Percentiles rank a stretch among this genome's conserved stretches.
Conservation (phyloP, 2,888 invertebrate genomes). For the Drosophila koepferae region DNA sequence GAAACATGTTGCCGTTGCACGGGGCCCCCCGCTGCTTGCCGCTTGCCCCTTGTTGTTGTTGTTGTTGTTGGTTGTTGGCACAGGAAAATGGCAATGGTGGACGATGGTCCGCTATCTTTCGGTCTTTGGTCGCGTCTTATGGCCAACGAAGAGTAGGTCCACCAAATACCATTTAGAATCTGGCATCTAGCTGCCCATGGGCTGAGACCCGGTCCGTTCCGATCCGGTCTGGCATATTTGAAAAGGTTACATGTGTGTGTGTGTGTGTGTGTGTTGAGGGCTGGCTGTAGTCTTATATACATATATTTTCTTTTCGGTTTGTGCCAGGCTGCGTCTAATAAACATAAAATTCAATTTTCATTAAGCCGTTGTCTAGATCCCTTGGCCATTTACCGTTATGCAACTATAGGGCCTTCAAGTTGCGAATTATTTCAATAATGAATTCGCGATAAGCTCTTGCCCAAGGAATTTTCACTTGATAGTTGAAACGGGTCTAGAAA, state of each 20-base stretch:
- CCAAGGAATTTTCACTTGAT: conserved; percentile 71
- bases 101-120: conserved; percentile 56
- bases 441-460: conserved; percentile 78
- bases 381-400: conserved; percentile 68
- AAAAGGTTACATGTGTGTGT: conserved; percentile 59
- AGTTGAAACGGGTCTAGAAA: conserved; percentile 29
- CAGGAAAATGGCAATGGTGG: conserved; percentile 44
- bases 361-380: conserved; percentile 75
- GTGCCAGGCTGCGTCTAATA: conserved; percentile 62
- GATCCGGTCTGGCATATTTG: conserved; percentile 52
- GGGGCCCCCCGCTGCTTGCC: conserved; percentile 51
- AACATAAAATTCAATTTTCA: conserved; percentile 81
- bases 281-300: conserved; percentile 17
- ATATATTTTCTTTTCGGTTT: background rate
- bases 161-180: conserved; percentile 53
- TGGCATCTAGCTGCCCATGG: conserved; percentile 39
- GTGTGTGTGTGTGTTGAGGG: conserved; percentile 46
- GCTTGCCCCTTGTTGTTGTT: conserved; percentile 22
- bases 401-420: conserved; percentile 59
- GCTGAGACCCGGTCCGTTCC: conserved; percentile 29
- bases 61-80: conserved; percentile 59
- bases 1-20: conserved; percentile 72
- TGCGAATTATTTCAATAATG: conserved; percentile 79
- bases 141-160: conserved; percentile 38
- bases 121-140: conserved; percentile 36